Base-by-base conservation (phyloP, 1,140 invertebrate species). In the Brachionus calyciflorus region DNA sequence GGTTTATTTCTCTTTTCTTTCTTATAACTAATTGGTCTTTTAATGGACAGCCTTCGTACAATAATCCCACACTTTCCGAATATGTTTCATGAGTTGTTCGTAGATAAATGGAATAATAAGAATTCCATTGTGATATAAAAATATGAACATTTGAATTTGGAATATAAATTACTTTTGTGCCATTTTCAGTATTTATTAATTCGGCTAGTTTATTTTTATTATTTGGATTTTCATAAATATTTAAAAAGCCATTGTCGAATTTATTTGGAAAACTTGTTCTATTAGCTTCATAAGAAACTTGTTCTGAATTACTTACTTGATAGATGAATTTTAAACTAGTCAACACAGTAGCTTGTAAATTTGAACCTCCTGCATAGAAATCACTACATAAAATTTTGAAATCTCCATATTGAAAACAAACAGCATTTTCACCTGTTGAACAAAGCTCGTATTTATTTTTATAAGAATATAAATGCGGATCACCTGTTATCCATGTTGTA, bases 381-480 rank as follows among this genome's bases (percentile, higher is more conserved):
- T 60, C 55, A 19, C 28, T 33, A 30, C 55, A 60, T 19, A 33
- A 37, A 7, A 60, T 28, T 17, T 33, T 17, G 37, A 60, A 60
- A 60, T 60, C 17, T 40, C 30, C 30, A 37, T 60, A 17, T 37
- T 60, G 12, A 60, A 60, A 60, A 33, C 55, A 60, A 0, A 60
- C 26, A 37, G 30, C 55, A 60, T 60, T 33, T 17, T 60, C n/a
- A 1, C 55, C 55, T 19, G 30, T 33, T 21, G 55, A 60, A 37
- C 55, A 60, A 33, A 60, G 30, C 30, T 60, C 55, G 3, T 60
- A 60, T 60, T 37, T 60, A 37, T 37, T 60, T 37, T 60, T 60
- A n/a, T 60, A 60, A 37, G 55, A 60, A 60, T 60, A 60, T 17
- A 60, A 33, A 60, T 60, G 55, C 33, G 55, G 55, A 41, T 60